These are phyloP conservation scores for Elachura formosa DNA, from an alignment of 2,113 vertebrate species.

Conservation along the genomic window DNA sequence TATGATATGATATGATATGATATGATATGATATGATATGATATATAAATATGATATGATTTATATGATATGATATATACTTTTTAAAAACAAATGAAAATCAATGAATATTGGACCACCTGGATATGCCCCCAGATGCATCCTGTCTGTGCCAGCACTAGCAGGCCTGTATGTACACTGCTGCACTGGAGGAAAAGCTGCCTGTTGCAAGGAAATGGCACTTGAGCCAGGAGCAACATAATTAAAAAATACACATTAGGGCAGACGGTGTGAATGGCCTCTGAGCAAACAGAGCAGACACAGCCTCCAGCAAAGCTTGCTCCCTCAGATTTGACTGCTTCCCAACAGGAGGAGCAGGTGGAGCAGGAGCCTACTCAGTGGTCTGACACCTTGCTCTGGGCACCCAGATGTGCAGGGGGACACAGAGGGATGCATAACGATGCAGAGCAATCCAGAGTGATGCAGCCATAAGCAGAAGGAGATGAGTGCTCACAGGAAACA, in stretches of 20 bases:
- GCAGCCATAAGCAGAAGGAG: not conserved
- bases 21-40: not conserved
- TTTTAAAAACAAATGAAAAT: not conserved
- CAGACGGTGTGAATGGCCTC: not conserved
- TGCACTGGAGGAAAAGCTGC: not conserved
- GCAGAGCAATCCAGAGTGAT: not conserved
- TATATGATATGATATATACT: not conserved
- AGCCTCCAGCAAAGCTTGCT: not conserved
- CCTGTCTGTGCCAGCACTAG: not conserved
- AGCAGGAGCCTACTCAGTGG: rapidly evolving
- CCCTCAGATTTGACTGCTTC: not conserved
- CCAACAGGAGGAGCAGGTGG: rapidly evolving
- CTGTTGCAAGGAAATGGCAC: not conserved
- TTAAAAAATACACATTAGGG: not conserved
- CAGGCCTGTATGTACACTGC: not conserved
- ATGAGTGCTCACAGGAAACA: not conserved
- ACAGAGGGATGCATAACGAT: not conserved
- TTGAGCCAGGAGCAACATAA: not conserved
- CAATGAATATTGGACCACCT: not conserved
- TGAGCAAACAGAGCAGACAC: not conserved
- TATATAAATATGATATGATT: not conserved
- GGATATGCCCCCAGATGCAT: not conserved
- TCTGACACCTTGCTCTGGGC: not conserved
- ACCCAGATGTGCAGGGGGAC: not conserved
- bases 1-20: not conserved